Conservation (phyloP, 2,113 vertebrate species). For the Gnathonemus echidnorhynchus region DNA sequence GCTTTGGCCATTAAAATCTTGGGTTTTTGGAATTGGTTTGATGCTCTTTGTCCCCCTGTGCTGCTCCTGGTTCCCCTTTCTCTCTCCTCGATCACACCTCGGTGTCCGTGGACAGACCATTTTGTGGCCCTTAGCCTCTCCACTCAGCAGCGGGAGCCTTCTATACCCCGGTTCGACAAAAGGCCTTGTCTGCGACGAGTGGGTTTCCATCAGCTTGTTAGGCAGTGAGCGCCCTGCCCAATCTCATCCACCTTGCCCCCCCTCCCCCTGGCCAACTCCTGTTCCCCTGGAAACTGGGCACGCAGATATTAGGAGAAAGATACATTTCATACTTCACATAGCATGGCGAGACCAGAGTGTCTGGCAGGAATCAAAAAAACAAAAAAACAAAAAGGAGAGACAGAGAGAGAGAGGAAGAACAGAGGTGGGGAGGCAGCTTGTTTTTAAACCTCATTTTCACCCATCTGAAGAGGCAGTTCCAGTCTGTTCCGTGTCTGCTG, state of each 20-base stretch:
- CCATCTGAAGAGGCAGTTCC: background rate
- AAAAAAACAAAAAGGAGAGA: background rate
- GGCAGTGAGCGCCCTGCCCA: background rate
- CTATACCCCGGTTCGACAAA: background rate
- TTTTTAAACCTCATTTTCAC: background rate
- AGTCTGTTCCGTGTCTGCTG: background rate
- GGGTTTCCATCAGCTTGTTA: background rate
- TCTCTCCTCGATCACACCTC: background rate
- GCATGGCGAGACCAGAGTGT: background rate
- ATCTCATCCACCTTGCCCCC: background rate
- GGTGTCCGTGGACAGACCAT: background rate
- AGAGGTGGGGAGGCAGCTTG: background rate
- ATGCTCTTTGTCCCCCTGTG: background rate
- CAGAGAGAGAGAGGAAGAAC: background rate
- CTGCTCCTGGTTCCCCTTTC: background rate
- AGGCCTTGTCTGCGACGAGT: background rate
- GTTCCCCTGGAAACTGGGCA: conserved; percentile 32
- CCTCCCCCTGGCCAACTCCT: background rate
- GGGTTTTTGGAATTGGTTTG: conserved; percentile 7
- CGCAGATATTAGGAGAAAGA: conserved; percentile 16
- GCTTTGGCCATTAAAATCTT: conserved; percentile 20
- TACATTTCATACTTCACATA: conserved; percentile 16
- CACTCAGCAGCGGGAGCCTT: background rate
- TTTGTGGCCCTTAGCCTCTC: background rate
- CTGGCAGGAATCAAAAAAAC: background rate